These are phyloP conservation scores for Antheraea pernyi DNA, from an alignment of 1,140 invertebrate species.

Conservation along the genomic window DNA sequence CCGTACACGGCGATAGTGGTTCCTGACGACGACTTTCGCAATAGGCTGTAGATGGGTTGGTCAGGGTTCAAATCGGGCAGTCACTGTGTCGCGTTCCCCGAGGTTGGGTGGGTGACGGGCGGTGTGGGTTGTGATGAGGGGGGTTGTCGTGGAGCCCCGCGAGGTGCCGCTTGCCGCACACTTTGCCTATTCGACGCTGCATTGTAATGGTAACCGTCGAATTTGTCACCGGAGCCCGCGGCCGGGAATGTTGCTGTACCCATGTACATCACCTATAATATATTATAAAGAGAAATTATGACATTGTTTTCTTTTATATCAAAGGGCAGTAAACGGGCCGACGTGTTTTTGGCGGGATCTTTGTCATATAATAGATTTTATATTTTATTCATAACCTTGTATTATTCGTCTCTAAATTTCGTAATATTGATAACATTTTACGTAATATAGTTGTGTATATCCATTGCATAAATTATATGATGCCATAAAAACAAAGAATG, in stretches of 20 bases:
- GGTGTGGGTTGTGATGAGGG: conserved; percentile 34
- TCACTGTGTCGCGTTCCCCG: conserved; percentile 36
- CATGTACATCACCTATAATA: conserved; percentile 80
- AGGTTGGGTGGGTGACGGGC: conserved; percentile 16
- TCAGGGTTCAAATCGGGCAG: background rate
- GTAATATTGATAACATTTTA: too few species aligned
- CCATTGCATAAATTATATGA: too few species aligned
- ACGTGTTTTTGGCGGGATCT: too few species aligned
- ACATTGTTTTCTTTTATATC: too few species aligned
- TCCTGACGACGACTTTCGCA: background rate
- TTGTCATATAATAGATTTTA: too few species aligned
- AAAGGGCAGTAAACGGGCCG: too few species aligned
- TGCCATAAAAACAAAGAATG: too few species aligned
- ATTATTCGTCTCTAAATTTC: too few species aligned
- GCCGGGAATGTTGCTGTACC: conserved; percentile 75
- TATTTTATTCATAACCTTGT: too few species aligned
- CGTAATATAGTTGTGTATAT: too few species aligned
- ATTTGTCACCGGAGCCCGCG: conserved; percentile 41
- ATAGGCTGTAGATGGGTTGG: background rate
- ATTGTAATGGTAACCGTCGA: conserved; percentile 81
- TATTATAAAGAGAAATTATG: background rate
- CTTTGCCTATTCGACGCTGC: conserved; percentile 63
- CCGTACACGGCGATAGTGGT: background rate
- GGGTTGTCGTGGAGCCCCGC: conserved; percentile 23
- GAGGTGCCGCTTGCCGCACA: conserved; percentile 54